Evolutionary conservation across 2,113 vertebrate genomes (phyloP).

Genomic region (Leptodactylus fuscus): DNA sequence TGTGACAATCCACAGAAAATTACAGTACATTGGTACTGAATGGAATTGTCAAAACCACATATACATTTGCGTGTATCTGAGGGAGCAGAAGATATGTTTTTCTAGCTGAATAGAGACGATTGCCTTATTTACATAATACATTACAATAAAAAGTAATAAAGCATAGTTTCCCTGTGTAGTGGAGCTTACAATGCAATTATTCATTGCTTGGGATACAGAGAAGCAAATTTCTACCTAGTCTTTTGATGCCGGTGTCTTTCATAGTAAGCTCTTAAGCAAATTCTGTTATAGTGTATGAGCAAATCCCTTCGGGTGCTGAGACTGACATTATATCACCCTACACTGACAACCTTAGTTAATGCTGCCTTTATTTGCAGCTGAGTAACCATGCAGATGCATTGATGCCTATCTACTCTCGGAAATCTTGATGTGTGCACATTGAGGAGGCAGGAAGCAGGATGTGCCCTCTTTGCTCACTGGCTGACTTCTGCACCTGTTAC

Average conservation of each 20-base stretch:
- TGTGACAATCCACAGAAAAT: too few species aligned
- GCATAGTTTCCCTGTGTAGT: background rate
- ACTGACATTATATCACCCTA: background rate
- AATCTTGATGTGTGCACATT: conserved; percentile 34
- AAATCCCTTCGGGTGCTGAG: background rate
- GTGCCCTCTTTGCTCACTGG: conserved; percentile 18
- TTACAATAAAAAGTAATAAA: background rate
- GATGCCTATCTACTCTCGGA: conserved; percentile 30
- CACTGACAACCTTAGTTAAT: background rate
- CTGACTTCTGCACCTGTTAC: conserved; percentile 43
- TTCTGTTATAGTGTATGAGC: background rate
- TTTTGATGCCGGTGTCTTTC: background rate
- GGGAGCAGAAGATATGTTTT: background rate
- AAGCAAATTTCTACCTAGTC: background rate
- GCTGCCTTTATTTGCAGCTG: conserved; percentile 20
- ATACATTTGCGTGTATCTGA: too few species aligned
- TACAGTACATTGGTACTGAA: too few species aligned
- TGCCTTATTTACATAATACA: background rate
- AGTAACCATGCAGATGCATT: conserved; percentile 44
- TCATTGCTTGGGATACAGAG: background rate
- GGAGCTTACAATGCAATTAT: background rate
- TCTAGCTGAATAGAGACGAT: background rate
- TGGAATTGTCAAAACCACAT: too few species aligned
- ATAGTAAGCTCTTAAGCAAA: background rate
- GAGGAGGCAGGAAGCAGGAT: conserved; percentile 53